Evolutionary conservation across 2,797 vertebrate genomes (phyloP), one percentile per base, ranked within the genome.

Genomic region (Lepilemur septentrionalis): DNA sequence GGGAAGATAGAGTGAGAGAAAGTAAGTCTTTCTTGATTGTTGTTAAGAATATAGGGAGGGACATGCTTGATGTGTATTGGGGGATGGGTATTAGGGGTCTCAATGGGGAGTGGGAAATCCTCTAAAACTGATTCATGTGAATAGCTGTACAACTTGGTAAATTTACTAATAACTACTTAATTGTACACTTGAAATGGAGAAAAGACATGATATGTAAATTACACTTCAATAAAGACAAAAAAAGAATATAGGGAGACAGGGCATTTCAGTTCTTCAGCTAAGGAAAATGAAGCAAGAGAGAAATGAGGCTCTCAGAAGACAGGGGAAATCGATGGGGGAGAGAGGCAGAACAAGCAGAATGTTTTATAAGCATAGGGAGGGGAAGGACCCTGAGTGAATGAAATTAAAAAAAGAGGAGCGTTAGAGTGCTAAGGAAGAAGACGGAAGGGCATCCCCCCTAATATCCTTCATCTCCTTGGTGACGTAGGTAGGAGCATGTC

Each of bases 301-400:
- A 48, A 83, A 69, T 17, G 32, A 35, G 25, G 43, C 8, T 52
- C 48, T 59, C 3, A 22, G 80, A 67, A n/a, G 28, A 82, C 25
- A 57, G 0, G 20, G 7, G 20, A 7, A 5, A 23, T 13, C 14
- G 12, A 4, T 8, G 1, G 2, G 3, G 35, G 30, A 38, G 8
- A 57, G 11, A 61, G 30, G n/a, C 18, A 75, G 35, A 67, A n/a
- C 7, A 63, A 30, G 81, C 17, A 55, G 13, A 6, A 41, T 4
- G 41, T 48, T 61, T 79, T 5, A 23, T 46, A 38, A 72, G 48
- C 23, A 41, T n/a, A 65, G 38, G 30, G 1, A 23, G 43, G 18
- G 22, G 15, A 63, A 81, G 20, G 18, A n/a, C 22, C 9, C 80
- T 28, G 28, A 78, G 57, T n/a, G 11, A 90, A 87, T 0, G 10